These are phyloP conservation scores for Mermis nigrescens DNA, from an alignment of 2,888 invertebrate genomes.

Conservation along the genomic window DNA sequence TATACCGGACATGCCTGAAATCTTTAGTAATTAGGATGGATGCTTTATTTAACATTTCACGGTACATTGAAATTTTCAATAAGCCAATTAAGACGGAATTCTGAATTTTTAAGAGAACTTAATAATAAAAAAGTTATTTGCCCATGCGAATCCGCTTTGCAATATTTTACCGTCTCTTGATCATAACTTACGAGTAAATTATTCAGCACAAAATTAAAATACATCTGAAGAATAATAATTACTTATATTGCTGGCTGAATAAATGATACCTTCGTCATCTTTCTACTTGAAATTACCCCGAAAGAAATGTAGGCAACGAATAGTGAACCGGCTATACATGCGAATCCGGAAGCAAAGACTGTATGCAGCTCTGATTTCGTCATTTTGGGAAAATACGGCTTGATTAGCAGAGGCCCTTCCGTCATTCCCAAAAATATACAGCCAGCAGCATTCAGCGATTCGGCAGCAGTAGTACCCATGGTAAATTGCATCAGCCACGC, in stretches of 20 bases:
- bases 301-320: slow-evolving; percentile 76
- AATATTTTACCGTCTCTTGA: too few species aligned
- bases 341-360: slow-evolving; percentile 80
- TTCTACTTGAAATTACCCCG: slow-evolving; percentile 17
- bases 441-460: slow-evolving; percentile 74
- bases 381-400: slow-evolving; percentile 61
- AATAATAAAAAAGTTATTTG: too few species aligned
- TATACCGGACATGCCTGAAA: slow-evolving; percentile 49
- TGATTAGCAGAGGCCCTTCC: slow-evolving; percentile 69
- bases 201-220: too few species aligned
- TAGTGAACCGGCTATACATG: slow-evolving; percentile 81
- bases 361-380: slow-evolving; percentile 80
- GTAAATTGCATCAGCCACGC: slow-evolving; percentile 39
- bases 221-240: too few species aligned
- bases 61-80: too few species aligned
- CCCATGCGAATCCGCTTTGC: too few species aligned
- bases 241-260: not conserved
- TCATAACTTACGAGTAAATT: too few species aligned
- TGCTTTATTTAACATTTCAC: too few species aligned
- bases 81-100: too few species aligned
- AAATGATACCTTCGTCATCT: not conserved
- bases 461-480: slow-evolving; percentile 73
- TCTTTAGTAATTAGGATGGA: too few species aligned
- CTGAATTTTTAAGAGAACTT: too few species aligned
- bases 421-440: slow-evolving; percentile 69